A percentile compares a stretch with the other conserved stretches of the same genome.
phyloP scores from a whole-genome alignment of 2,797 vertebrate species.

The Tenualosa ilisha region DNA sequence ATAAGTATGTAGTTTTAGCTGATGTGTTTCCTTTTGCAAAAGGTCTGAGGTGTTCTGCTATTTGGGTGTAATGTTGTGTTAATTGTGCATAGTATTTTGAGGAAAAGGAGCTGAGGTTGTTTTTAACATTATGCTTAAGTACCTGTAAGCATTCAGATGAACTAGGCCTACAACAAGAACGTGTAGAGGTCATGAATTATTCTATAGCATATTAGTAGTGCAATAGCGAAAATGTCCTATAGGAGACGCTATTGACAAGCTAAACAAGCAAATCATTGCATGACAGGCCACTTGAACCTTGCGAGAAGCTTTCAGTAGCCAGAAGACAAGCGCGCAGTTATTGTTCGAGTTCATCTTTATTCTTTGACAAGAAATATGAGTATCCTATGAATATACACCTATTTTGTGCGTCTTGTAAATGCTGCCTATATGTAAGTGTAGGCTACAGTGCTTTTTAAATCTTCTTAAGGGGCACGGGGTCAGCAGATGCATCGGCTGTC shows the following conservation, averaged over 20 bases:
- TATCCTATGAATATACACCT: neutral
- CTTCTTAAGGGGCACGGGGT: conserved; percentile 50
- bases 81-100: too few species aligned
- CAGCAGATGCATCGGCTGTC: conserved; percentile 62
- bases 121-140: too few species aligned
- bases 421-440: neutral
- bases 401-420: conserved; percentile 10
- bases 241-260: neutral
- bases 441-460: conserved; percentile 63
- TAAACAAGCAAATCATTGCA: neutral
- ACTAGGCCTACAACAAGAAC: too few species aligned
- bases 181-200: too few species aligned
- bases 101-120: too few species aligned
- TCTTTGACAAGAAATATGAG: neutral
- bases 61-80: too few species aligned
- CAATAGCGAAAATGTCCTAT: neutral
- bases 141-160: too few species aligned
- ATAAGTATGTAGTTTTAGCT: too few species aligned
- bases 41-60: too few species aligned
- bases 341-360: neutral
- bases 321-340: neutral
- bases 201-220: too few species aligned
- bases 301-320: neutral
- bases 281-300: neutral
- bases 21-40: too few species aligned